phyloP scores from a whole-genome alignment of 2,797 vertebrate species.

The Denticeps clupeoides region DNA sequence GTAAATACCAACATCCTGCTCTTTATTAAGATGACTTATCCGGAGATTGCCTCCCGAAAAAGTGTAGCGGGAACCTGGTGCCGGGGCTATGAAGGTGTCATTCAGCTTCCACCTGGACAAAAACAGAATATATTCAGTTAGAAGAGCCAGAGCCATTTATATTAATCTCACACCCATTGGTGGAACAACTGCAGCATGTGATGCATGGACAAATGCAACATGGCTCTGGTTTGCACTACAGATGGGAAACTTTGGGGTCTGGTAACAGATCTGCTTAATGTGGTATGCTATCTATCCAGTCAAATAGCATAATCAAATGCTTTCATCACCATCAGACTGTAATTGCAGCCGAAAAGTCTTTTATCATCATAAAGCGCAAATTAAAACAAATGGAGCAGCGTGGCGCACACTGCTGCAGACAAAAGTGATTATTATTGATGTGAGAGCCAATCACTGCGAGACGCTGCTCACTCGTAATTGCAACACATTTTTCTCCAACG shows the following conservation, averaged over 20 bases:
- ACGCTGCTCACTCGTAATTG: slow-evolving; percentile 24
- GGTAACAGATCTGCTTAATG: slow-evolving; percentile 20
- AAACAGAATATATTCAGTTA: not conserved
- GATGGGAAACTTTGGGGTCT: too few relatives aligned
- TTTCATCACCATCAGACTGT: slow-evolving; percentile 29
- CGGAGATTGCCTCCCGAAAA: slow-evolving; percentile 76
- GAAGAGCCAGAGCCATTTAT: not conserved
- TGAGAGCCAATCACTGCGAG: slow-evolving; percentile 27
- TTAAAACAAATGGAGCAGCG: slow-evolving; percentile 26
- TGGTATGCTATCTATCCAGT: slow-evolving; percentile 22
- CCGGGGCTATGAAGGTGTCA: slow-evolving; percentile 66
- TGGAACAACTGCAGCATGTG: too few relatives aligned
- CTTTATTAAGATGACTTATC: slow-evolving; percentile 80
- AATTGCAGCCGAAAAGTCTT: slow-evolving; percentile 20
- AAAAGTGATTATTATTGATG: slow-evolving; percentile 22
- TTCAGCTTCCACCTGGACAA: slow-evolving; percentile 86
- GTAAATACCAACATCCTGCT: slow-evolving; percentile 75
- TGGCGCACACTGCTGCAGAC: slow-evolving; percentile 14
- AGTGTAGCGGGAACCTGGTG: slow-evolving; percentile 74
- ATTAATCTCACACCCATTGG: not conserved
- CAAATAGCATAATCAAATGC: slow-evolving; percentile 24
- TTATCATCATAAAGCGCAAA: slow-evolving; percentile 21
- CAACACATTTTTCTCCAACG: slow-evolving; percentile 10
- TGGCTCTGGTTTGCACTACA: too few relatives aligned
- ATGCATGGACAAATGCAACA: too few relatives aligned